phyloP scores from a whole-genome alignment of 2,888 invertebrate species.

The Dryomyza anilis region DNA sequence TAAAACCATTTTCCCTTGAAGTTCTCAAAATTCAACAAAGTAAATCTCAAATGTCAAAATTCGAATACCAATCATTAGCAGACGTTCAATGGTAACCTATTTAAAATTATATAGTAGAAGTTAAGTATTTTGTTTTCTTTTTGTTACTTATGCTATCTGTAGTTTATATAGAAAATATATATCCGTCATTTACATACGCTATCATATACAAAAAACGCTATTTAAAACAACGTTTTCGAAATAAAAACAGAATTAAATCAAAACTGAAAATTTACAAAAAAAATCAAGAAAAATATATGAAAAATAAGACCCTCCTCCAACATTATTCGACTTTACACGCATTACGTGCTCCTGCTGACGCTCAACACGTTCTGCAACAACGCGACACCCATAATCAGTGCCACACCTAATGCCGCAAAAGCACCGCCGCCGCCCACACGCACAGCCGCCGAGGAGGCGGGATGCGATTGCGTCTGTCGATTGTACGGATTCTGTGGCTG shows the following conservation, averaged over 20 bases:
- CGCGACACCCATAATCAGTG: no score
- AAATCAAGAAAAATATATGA: neutral
- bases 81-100: no score
- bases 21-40: no score
- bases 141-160: no score
- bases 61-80: no score
- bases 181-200: neutral
- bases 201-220: neutral
- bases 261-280: neutral
- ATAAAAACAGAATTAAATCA: neutral
- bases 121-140: no score
- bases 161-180: slow-evolving; percentile 15
- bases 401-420: no score
- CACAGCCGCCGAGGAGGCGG: slow-evolving; percentile 46
- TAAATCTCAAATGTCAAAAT: no score
- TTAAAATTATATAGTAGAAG: no score
- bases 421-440: slow-evolving; percentile 26
- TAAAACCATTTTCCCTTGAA: no score
- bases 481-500: slow-evolving; percentile 56
- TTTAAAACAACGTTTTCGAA: neutral
- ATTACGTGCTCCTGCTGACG: slow-evolving; percentile 39
- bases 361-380: slow-evolving; percentile 31
- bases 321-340: neutral
- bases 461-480: slow-evolving; percentile 58
- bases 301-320: no score